Evolutionary conservation across 2,888 invertebrate genomes (phyloP).

Genomic region (Dynastes hyllus): DNA sequence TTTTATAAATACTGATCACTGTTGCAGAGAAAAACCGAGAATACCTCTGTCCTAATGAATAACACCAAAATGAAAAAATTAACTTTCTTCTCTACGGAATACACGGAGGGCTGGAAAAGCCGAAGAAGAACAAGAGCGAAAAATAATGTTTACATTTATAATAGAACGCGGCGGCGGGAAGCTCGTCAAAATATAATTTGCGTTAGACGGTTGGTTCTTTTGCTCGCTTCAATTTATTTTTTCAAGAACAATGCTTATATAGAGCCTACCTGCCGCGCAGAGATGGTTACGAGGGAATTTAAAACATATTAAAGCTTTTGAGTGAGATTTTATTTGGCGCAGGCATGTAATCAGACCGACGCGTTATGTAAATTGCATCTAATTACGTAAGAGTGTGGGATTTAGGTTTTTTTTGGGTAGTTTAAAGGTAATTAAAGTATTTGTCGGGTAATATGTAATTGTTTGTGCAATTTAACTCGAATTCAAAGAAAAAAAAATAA

Average conservation of each 20-base stretch:
- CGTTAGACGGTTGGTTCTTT: constrained; percentile 23
- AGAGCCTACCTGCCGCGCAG: constrained; percentile 9
- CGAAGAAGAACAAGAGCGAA: constrained; percentile 29
- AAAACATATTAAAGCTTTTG: constrained; percentile 32
- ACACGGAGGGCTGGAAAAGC: not conserved
- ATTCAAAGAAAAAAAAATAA: too few relatives aligned
- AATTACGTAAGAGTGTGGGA: constrained; percentile 17
- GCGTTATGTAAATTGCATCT: constrained; percentile 27
- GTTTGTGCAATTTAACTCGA: not conserved
- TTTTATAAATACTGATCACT: constrained; percentile 19
- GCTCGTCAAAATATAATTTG: constrained; percentile 42
- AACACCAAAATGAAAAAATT: constrained; percentile 35
- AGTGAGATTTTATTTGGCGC: constrained; percentile 37
- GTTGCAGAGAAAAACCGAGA: constrained; percentile 15
- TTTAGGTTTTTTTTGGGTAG: not conserved
- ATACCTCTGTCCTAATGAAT: too few relatives aligned
- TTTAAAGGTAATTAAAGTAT: not conserved
- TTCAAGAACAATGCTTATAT: too few relatives aligned
- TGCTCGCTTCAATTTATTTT: constrained; percentile 23
- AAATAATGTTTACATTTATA: constrained; percentile 33
- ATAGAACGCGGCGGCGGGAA: not conserved
- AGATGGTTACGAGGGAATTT: constrained; percentile 11
- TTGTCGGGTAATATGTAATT: not conserved
- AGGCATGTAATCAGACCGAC: constrained; percentile 14
- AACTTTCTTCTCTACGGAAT: not conserved